A percentile compares a stretch with the other conserved stretches of the same genome.
Evolutionary conservation across 2,888 invertebrate species (phyloP).

Genomic region (Pristionchus arcanus): DNA sequence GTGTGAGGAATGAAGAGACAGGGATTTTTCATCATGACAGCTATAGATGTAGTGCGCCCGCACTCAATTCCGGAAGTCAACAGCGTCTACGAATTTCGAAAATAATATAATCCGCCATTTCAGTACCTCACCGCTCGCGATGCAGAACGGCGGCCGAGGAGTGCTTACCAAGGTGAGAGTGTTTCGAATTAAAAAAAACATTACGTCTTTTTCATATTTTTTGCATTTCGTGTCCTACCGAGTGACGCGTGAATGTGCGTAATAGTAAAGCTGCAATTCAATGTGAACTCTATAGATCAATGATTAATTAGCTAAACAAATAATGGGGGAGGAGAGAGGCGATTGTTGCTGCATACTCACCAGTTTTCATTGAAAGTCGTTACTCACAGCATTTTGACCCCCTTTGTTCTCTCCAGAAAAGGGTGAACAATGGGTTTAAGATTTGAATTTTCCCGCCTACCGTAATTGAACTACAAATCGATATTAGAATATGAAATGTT

Average conservation of each 20-base stretch:
- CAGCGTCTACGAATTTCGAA: neutral
- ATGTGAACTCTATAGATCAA: neutral
- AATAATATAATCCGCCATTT: neutral
- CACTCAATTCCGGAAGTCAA: constrained; percentile 3
- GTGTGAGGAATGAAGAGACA: neutral
- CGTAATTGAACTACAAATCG: no score
- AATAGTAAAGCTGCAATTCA: no score
- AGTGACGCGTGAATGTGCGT: no score
- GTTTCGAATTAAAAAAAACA: no score
- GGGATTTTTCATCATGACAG: no score
- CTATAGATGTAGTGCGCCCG: neutral
- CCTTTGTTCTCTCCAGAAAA: no score
- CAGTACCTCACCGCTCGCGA: constrained; percentile 39
- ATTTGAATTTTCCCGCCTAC: no score
- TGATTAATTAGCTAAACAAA: constrained; percentile 7
- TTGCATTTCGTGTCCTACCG: no score
- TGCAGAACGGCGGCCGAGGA: constrained; percentile 39
- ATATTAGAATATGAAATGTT: no score
- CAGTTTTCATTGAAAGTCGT: neutral
- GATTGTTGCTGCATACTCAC: neutral
- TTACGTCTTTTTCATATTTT: no score
- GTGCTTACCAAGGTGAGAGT: constrained; percentile 50
- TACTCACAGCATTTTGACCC: neutral
- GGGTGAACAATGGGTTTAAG: no score
- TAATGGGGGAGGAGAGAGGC: neutral